A percentile compares a stretch with the other conserved stretches of the same genome.
phyloP scores from a whole-genome alignment of 1,140 invertebrate species.

The Cotesia chilonis region DNA sequence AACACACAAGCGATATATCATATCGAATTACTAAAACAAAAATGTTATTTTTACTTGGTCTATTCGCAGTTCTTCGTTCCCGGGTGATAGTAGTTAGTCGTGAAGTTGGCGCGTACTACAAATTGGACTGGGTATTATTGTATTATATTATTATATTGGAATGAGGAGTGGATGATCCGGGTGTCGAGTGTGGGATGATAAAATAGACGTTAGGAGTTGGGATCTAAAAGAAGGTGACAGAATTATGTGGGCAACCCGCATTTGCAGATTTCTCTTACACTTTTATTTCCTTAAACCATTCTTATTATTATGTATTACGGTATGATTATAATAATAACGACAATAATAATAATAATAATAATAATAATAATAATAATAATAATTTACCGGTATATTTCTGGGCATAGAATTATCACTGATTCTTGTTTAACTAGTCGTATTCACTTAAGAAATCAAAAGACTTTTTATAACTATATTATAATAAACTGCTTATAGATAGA shows the following conservation, averaged over 20 bases:
- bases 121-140: too few species aligned
- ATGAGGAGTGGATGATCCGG: background rate
- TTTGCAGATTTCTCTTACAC: constrained; percentile 20
- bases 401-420: constrained; percentile 31
- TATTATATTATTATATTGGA: background rate
- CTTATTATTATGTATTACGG: background rate
- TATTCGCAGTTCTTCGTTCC: background rate
- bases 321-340: too few species aligned
- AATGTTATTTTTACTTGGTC: background rate
- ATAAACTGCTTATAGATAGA: too few species aligned
- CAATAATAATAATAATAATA: background rate
- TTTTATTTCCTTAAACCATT: background rate
- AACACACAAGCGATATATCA: constrained; percentile 4
- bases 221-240: constrained; percentile 18
- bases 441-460: background rate
- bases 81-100: too few species aligned
- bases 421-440: background rate
- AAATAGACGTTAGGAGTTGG: constrained; percentile 7
- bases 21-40: background rate
- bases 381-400: background rate
- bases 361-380: background rate
- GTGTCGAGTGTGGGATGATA: constrained; percentile 15
- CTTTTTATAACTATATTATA: too few species aligned
- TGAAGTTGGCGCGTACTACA: too few species aligned
- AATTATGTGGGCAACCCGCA: constrained; percentile 29